These are phyloP conservation scores for Nyctereutes procyonoides DNA, from an alignment of 2,113 vertebrate species.

Conservation along the genomic window DNA sequence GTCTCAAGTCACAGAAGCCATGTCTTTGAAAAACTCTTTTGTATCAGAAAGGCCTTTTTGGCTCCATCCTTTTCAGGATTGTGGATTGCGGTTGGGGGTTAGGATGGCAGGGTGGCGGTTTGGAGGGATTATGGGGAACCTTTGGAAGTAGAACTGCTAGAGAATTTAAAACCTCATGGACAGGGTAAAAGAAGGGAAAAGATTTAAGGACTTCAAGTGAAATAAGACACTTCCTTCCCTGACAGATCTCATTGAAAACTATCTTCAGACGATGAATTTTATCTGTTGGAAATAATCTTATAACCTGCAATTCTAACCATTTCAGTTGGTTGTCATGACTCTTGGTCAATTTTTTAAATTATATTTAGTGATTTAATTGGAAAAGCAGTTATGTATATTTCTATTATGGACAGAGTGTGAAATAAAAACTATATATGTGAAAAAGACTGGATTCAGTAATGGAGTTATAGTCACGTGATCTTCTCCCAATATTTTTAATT, in stretches of 20 bases:
- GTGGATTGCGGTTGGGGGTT: background rate
- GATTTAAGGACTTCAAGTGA: slow-evolving; percentile 30
- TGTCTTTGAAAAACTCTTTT: slow-evolving; percentile 54
- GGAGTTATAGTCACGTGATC: background rate
- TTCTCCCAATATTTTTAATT: slow-evolving; percentile 30
- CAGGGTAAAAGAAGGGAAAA: slow-evolving; percentile 27
- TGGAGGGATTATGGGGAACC: background rate
- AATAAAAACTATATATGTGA: slow-evolving; percentile 12
- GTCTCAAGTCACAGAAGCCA: slow-evolving; percentile 13
- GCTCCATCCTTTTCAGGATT: background rate
- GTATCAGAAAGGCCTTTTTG: background rate
- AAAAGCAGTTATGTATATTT: slow-evolving; percentile 43
- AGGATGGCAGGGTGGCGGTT: accelerated
- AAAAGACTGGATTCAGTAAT: slow-evolving; percentile 28
- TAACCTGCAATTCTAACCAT: background rate
- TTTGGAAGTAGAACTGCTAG: background rate
- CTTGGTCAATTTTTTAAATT: slow-evolving; percentile 40
- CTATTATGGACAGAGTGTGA: slow-evolving; percentile 47
- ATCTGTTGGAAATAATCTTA: slow-evolving; percentile 59
- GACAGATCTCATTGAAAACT: slow-evolving; percentile 22
- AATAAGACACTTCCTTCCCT: slow-evolving; percentile 28
- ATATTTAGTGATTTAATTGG: slow-evolving; percentile 27
- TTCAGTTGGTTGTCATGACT: slow-evolving; percentile 38
- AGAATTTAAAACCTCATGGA: slow-evolving; percentile 26
- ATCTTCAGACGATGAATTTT: slow-evolving; percentile 50